Base-by-base conservation (phyloP, 2,113 vertebrate genomes). In the Cottus gobio region DNA sequence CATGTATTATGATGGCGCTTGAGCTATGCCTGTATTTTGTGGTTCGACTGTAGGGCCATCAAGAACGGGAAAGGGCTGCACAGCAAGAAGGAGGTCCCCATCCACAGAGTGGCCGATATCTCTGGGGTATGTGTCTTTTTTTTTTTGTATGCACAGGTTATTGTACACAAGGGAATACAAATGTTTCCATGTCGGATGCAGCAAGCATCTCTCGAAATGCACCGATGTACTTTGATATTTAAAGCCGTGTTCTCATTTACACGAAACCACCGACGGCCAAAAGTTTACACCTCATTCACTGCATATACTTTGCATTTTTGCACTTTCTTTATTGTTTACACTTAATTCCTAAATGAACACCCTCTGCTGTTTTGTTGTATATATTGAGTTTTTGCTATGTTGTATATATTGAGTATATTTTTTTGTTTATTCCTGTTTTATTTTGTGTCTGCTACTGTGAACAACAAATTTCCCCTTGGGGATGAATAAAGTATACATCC, bases 11-110 rank as follows among this genome's bases (percentile, higher is more conserved):
- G 42, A 50, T 62, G 31, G 37, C 58, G 58, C 26, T 71, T 22
- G 28, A 60, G 28, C 63, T 42, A 28, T 48, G 30, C n/a, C n/a
- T n/a, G n/a, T n/a, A n/a, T n/a, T 67, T 60, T 34, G 46, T 83
- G 20, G 15, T 69, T 75, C 84, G 80, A 82, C 85, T 90, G 44
- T 88, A 99, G 98, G 93, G 98, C 98, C 31, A 97, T 98, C 92
- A 99, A 99, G 94, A 99, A 99, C 6, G 97, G 96, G n/a, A 99
- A 99, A 90, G 98, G 98, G 34, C 91, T 98, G 82, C 98, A 99
- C 94, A 99, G 98, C 96, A 99, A 99, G 95, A 99, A 99, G 93
- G 98, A 99, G 91, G 96, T 99, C 74, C 98, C 98, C 0, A 99
- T 99, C 82, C 98, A 99, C 93, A 95, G 98, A 71, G 98, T 99